phyloP scores from a whole-genome alignment of 1,140 invertebrate genomes.

The Thaumetopoea pityocampa region DNA sequence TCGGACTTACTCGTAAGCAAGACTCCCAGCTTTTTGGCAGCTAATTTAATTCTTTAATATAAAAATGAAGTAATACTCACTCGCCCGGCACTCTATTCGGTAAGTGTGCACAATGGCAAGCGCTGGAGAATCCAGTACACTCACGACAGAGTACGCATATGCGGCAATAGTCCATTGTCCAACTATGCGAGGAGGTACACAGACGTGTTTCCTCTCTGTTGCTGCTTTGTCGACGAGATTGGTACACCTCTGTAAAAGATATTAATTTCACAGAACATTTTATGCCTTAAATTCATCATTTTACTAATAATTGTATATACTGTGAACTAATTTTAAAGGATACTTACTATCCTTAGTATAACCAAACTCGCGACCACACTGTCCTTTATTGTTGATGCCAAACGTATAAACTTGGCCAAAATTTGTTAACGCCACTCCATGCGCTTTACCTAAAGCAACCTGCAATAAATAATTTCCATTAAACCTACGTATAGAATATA shows the following conservation, averaged over 20 bases:
- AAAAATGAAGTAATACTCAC: slow-evolving; percentile 78
- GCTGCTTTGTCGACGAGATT: slow-evolving; percentile 36
- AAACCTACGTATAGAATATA: too few species aligned
- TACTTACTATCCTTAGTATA: slow-evolving; percentile 79
- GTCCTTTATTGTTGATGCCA: slow-evolving; percentile 98
- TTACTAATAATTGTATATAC: too few species aligned
- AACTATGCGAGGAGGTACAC: slow-evolving; percentile 85
- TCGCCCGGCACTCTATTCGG: slow-evolving; percentile 90
- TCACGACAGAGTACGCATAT: slow-evolving; percentile 94
- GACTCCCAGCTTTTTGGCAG: too few species aligned
- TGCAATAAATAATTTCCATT: slow-evolving; percentile 47
- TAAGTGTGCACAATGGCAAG: slow-evolving; percentile 87
- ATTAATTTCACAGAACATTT: too few species aligned
- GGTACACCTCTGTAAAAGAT: too few species aligned
- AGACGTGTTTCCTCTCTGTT: slow-evolving; percentile 77
- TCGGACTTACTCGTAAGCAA: too few species aligned
- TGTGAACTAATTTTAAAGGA: slow-evolving; percentile 2
- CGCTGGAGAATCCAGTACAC: slow-evolving; percentile 94
- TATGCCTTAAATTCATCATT: too few species aligned
- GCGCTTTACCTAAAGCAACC: slow-evolving; percentile 96
- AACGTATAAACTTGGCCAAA: slow-evolving; percentile 96
- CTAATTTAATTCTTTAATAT: too few species aligned
- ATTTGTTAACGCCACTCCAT: slow-evolving; percentile 90
- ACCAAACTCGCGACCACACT: slow-evolving; percentile 94
- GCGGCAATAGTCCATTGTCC: slow-evolving; percentile 90